Evolutionary conservation across 2,113 vertebrate genomes (phyloP).

Genomic region (Brienomyrus longianalis): DNA sequence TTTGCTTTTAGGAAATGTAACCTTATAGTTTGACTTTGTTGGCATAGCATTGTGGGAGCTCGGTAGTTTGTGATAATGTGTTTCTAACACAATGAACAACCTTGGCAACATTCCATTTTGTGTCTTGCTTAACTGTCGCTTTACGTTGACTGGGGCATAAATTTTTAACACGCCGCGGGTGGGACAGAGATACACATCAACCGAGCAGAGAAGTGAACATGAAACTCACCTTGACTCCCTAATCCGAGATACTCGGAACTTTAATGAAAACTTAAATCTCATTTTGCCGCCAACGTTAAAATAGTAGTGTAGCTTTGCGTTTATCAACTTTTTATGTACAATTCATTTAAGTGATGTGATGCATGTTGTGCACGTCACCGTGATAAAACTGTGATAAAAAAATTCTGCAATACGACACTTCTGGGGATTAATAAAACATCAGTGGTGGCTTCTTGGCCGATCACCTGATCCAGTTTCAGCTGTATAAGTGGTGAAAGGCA

Average conservation of each 20-base stretch:
- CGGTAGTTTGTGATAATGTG: background rate
- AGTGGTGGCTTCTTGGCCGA: slow-evolving; percentile 46
- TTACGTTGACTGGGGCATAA: slow-evolving; percentile 42
- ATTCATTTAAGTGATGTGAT: background rate
- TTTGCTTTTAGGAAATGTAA: background rate
- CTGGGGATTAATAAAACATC: slow-evolving; percentile 80
- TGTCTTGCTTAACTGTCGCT: slow-evolving; percentile 35
- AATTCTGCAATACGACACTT: slow-evolving; percentile 69
- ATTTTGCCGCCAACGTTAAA: background rate
- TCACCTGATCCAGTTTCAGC: slow-evolving; percentile 52
- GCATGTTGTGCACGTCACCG: too few species aligned
- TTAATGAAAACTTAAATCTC: slow-evolving; percentile 30
- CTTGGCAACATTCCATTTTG: background rate
- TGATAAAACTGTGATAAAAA: slow-evolving; percentile 8
- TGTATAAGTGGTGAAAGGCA: slow-evolving; percentile 63
- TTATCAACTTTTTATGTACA: background rate
- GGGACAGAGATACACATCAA: slow-evolving; percentile 33
- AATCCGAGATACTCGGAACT: background rate
- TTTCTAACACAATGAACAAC: background rate
- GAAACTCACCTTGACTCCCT: slow-evolving; percentile 12
- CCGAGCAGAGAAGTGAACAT: slow-evolving; percentile 37
- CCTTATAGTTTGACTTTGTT: background rate
- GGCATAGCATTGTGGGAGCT: background rate
- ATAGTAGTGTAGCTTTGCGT: background rate
- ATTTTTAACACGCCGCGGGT: slow-evolving; percentile 47